These are phyloP conservation scores for Pogoniulus pusillus DNA, from an alignment of 2,797 vertebrate species.

Conservation along the genomic window DNA sequence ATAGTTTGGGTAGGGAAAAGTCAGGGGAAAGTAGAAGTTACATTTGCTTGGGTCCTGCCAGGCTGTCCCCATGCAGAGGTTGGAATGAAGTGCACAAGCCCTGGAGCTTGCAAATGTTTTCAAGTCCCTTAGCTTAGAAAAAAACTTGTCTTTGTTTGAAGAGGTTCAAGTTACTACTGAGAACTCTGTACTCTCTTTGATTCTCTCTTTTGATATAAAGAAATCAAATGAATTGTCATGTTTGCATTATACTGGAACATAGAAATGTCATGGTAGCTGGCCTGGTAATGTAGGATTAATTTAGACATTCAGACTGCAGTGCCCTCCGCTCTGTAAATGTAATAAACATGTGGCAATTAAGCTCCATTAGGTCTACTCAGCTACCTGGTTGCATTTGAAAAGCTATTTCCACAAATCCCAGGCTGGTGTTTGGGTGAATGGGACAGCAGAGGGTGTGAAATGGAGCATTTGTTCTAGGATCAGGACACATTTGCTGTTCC, in stretches of 20 bases:
- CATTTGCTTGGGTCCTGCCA: neutral
- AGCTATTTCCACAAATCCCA: conserved; percentile 1
- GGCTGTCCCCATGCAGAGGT: neutral
- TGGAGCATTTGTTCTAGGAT: neutral
- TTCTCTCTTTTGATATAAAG: neutral
- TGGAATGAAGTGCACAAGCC: fast-evolving
- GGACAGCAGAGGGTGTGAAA: conserved; percentile 21
- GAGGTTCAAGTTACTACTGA: neutral
- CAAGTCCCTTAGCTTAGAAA: neutral
- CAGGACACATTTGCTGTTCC: neutral
- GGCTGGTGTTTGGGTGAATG: neutral
- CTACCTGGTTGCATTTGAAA: conserved; percentile 8
- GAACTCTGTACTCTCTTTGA: neutral
- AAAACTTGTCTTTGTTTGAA: neutral
- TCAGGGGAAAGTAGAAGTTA: neutral
- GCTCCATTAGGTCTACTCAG: conserved; percentile 26
- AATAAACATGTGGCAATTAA: conserved; percentile 46
- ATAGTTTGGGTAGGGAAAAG: neutral
- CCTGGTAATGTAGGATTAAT: conserved; percentile 36
- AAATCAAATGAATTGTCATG: conserved; percentile 26
- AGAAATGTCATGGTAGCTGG: conserved; percentile 32
- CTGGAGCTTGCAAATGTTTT: neutral
- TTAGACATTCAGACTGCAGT: conserved; percentile 18
- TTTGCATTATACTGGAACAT: conserved; percentile 11
- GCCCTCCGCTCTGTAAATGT: conserved; percentile 19